Evolutionary conservation across 2,113 vertebrate genomes (phyloP).

Genomic region (Corynorhinus townsendii): DNA sequence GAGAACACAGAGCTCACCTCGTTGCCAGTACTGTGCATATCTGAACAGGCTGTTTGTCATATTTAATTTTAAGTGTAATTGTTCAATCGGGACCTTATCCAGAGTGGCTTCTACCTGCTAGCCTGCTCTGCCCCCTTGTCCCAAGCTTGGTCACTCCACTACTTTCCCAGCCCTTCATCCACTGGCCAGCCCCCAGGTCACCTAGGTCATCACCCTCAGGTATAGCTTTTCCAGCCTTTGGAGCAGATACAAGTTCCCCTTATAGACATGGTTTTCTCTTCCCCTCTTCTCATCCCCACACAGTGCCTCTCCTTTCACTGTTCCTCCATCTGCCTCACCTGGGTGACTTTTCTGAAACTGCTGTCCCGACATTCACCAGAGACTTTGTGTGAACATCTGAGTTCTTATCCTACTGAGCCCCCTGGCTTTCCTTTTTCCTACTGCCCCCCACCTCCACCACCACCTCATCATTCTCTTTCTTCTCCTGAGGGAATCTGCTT

Average conservation of each 20-base stretch:
- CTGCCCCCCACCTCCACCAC: neutral
- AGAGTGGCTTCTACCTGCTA: neutral
- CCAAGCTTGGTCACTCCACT: neutral
- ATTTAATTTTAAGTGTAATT: neutral
- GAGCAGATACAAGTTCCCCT: neutral
- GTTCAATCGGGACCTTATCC: neutral
- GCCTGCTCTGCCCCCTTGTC: neutral
- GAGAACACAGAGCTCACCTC: neutral
- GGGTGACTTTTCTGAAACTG: neutral
- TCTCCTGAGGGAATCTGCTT: neutral
- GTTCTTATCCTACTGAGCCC: neutral
- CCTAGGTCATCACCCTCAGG: rapidly evolving
- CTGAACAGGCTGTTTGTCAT: neutral
- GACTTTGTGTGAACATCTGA: neutral
- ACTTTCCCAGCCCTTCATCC: neutral
- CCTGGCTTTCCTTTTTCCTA: too few relatives aligned
- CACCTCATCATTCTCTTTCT: neutral
- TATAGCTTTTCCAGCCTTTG: neutral
- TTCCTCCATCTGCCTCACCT: neutral
- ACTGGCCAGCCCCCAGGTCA: neutral
- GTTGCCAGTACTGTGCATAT: neutral
- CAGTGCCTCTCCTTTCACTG: rapidly evolving
- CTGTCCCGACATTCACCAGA: neutral
- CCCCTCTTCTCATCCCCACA: neutral
- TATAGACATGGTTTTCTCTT: neutral